Base-by-base conservation (phyloP, 2,797 vertebrate genomes). In the Vireo griseus region DNA sequence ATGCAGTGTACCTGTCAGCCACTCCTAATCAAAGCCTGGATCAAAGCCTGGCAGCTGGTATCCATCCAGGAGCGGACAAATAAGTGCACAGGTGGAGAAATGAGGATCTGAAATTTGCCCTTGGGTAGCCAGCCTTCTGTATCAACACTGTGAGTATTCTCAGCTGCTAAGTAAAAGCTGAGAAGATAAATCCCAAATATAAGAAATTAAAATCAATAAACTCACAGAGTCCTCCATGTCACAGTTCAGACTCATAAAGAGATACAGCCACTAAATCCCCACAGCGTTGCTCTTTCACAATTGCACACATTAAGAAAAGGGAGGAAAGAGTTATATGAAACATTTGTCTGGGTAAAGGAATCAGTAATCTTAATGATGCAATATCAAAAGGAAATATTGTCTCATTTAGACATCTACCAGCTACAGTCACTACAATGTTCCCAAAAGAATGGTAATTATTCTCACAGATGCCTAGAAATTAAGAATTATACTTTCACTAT, bases 191-290 rank as follows among this genome's bases (percentile, higher is more conserved):
- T 88, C 87, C 44, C 35, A 86, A 94, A 90, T 95, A 88, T 71
- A 91, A 94, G 95, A 96, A 96, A 96, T 94, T 95, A 96, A 96
- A 97, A 95, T 96, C 95, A 95, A 97, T 96, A 96, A 94, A 92
- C 69, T 88, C 79, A 33, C 73, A 0, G 19, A 94, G 59, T 78
- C 22, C 8, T 81, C 66, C 66, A 47, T 92, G 91, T 91, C 90
- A 96, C 79, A 63, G 82, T 94, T 93, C 72, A 92, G 80, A 90
- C 24, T 94, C 89, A 95, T 94, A 94, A 94, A 94, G 67, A 90
- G 92, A 82, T 81, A 81, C 29, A 84, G 65, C 52, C 63, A 77
- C 80, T 92, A 92, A 95, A 79, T 94, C 94, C 95, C 94, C 50
- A 44, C 63, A 54, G 92, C 86, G 77, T 65, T 74, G 33, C 87